Evolutionary conservation across 2,888 invertebrate genomes (phyloP), one percentile per base, ranked within the genome.

Genomic region (Drosophila anomalata): DNA sequence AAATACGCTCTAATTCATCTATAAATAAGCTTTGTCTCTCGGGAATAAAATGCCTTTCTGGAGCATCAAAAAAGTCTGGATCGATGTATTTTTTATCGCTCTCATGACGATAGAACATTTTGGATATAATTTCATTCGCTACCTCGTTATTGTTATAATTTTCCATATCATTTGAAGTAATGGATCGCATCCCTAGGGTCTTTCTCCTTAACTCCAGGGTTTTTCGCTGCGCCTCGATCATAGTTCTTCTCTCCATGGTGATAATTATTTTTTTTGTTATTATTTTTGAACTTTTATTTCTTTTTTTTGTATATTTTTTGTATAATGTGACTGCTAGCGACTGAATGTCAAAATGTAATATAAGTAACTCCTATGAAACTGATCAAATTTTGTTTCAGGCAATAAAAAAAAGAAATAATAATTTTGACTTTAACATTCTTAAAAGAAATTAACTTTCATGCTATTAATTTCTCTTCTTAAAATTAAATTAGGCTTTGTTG

Each of bases 171-270:
- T 12, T 12, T 11, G 12, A 11, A 4, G 12, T 3, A 11, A 12
- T 33, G 1, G 8, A 17, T 12, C 46, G 44, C 61, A 61, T 60
- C 39, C 61, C 61, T 46, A 61, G 20, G 60, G 20, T 61, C 12
- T 14, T 6, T 29, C 60, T 39, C 22, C 39, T 61, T 22, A 12
- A 14, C 0, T 20, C 61, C 60, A 61, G 9, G 2, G 14, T 12
- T 8, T 47, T 46, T 9, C 60, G 9, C 36, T 47, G 60, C 3
- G 46, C 61, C 14, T 12, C 33, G 4, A 61, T 22, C 5, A 7
- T 0, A 29, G 33, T 61, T 39, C 29, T 61, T 9, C 46, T 20
- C 7, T 47, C 57, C 33, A 33, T 33, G 3, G 12, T 4, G 33
- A 12, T 33, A 33, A 33, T 11, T 3, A 33, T 9, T 12, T 33